Conservation (phyloP, 2,113 vertebrate genomes). For the Pygoscelis antarcticus region DNA sequence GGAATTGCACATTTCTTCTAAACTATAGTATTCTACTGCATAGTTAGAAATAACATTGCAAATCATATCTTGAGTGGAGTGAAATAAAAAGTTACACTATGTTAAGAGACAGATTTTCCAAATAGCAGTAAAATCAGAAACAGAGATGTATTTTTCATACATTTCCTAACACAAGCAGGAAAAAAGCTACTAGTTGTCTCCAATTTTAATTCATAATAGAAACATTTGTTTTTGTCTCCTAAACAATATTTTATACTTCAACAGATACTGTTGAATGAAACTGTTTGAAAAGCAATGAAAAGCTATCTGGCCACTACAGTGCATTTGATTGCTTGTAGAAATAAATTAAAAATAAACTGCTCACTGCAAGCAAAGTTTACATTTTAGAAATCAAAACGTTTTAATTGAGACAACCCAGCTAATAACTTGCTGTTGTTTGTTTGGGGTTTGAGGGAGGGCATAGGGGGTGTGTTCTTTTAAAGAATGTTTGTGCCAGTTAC, state of each 20-base stretch:
- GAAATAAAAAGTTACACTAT: constrained; percentile 33
- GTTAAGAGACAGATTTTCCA: constrained; percentile 11
- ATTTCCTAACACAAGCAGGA: constrained; percentile 31
- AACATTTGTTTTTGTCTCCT: constrained; percentile 35
- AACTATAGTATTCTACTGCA: not conserved
- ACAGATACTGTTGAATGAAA: constrained; percentile 35
- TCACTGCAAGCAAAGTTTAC: not conserved
- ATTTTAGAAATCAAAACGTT: not conserved
- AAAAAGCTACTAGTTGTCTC: constrained; percentile 36
- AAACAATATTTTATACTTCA: constrained; percentile 40
- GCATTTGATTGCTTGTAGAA: constrained; percentile 43
- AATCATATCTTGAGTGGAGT: not conserved
- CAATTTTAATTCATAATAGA: constrained; percentile 55
- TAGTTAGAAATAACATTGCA: constrained; percentile 33
- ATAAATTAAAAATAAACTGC: constrained; percentile 35
- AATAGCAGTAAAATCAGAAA: not conserved
- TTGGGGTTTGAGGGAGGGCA: not conserved
- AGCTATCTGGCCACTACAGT: not conserved
- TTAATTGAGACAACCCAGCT: not conserved
- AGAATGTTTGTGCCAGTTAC: not conserved
- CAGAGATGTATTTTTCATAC: not conserved
- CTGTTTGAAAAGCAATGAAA: constrained; percentile 32
- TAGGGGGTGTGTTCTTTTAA: not conserved
- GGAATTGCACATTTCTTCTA: constrained; percentile 41
- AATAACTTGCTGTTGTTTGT: not conserved